Percentiles rank a stretch among this genome's conserved stretches.
phyloP scores from a whole-genome alignment of 1,140 invertebrate genomes.

The Drosophila persimilis region DNA sequence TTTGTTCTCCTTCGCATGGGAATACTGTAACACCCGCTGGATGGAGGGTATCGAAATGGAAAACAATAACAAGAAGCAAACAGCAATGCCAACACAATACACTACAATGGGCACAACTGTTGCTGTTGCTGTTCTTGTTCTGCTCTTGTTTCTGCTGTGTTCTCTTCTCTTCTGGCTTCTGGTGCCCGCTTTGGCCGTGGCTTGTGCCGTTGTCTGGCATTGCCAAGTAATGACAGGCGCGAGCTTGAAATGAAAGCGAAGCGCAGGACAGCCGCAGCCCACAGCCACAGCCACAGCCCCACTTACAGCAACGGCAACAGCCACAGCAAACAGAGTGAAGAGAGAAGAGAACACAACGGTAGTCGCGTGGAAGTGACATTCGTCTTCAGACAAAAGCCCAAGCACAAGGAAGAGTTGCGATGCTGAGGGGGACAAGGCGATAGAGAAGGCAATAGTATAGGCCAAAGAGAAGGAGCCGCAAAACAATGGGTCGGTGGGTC shows the following conservation, averaged over 20 bases:
- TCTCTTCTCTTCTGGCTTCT: background rate
- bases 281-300: slow-evolving; percentile 17
- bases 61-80: slow-evolving; percentile 63
- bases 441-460: background rate
- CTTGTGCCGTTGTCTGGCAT: background rate
- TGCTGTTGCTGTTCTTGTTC: slow-evolving; percentile 35
- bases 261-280: slow-evolving; percentile 20
- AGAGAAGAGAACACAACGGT: slow-evolving; percentile 15
- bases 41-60: slow-evolving; percentile 30
- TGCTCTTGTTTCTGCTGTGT: slow-evolving; percentile 23
- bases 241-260: slow-evolving; percentile 55
- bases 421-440: background rate
- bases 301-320: background rate
- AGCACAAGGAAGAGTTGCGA: slow-evolving; percentile 11
- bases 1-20: no score
- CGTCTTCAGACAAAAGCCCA: slow-evolving; percentile 57
- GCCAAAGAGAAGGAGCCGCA: background rate
- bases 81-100: slow-evolving; percentile 42
- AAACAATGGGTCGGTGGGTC: slow-evolving; percentile 10
- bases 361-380: slow-evolving; percentile 73
- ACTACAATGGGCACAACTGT: slow-evolving; percentile 70
- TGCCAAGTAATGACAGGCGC: slow-evolving; percentile 56
- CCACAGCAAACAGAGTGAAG: no score
- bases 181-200: background rate
- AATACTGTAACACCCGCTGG: no score